A percentile compares a stretch with the other conserved stretches of the same genome.
phyloP scores from a whole-genome alignment of 30 jellyfish, hydroid and myxozoan genomes.

The Aurelia sp. region DNA sequence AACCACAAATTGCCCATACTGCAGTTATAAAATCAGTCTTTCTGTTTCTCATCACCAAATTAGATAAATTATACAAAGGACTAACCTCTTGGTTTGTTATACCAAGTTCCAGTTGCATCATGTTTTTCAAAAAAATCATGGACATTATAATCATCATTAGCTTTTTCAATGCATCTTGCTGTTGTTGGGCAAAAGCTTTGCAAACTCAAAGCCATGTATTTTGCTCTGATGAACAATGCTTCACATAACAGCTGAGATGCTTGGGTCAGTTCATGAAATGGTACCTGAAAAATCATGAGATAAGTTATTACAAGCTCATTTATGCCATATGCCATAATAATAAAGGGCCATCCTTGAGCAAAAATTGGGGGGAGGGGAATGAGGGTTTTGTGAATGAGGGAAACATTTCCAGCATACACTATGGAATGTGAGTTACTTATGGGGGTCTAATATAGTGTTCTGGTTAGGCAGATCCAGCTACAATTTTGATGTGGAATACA shows the following conservation, averaged over 20 bases:
- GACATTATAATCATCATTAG: constrained; percentile 78
- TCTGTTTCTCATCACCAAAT: too few species aligned
- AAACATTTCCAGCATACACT: too few species aligned
- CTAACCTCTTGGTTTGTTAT: constrained; percentile 51
- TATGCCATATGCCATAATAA: too few species aligned
- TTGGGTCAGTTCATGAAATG: constrained; percentile 89
- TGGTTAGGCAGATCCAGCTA: too few species aligned
- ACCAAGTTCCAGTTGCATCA: constrained; percentile 65
- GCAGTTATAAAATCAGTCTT: too few species aligned
- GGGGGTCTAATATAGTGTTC: too few species aligned
- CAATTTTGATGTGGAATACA: too few species aligned
- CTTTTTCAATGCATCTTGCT: constrained; percentile 81
- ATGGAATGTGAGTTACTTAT: too few species aligned
- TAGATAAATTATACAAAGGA: not conserved
- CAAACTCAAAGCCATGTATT: constrained; percentile 95
- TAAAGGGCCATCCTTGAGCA: too few species aligned
- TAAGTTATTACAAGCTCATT: not conserved
- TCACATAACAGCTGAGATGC: constrained; percentile 96
- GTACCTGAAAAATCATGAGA: constrained; percentile 68
- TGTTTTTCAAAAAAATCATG: constrained; percentile 60
- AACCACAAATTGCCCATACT: too few species aligned
- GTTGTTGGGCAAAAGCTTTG: constrained; percentile 95
- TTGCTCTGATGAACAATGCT: constrained; percentile 96
- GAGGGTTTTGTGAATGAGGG: not conserved
- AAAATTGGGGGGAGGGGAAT: too few species aligned